Conservation (phyloP, 2,888 invertebrate species). For the Tetrapedia diversipes region DNA sequence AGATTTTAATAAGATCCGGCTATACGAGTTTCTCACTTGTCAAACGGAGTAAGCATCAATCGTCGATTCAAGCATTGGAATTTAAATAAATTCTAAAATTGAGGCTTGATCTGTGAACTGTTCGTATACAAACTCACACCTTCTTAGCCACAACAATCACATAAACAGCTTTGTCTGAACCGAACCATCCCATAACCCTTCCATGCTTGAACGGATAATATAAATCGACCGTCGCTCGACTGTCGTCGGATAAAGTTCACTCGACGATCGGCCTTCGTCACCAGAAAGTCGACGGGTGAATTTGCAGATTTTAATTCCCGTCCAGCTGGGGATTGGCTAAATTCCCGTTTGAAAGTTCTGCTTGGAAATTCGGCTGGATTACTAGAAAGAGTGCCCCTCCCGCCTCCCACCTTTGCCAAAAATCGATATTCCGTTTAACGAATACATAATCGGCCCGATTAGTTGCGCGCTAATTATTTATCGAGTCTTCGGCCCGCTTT, state of each 20-base stretch:
- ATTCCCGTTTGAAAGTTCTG: slow-evolving; percentile 25
- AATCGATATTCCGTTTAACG: slow-evolving; percentile 52
- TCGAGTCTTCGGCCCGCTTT: background rate
- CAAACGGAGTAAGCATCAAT: no score
- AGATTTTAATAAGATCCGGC: no score
- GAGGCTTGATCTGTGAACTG: no score
- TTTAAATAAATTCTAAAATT: no score
- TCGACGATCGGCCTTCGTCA: slow-evolving; percentile 30
- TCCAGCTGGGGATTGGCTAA: slow-evolving; percentile 2
- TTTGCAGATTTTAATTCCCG: slow-evolving; percentile 51
- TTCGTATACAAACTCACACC: no score
- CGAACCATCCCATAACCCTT: no score
- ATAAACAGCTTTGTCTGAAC: no score
- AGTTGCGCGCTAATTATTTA: slow-evolving; percentile 49
- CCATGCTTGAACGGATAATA: no score
- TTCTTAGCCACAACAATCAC: no score
- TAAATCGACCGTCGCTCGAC: no score
- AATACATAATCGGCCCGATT: slow-evolving; percentile 54
- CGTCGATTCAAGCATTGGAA: no score
- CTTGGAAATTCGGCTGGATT: slow-evolving; percentile 16
- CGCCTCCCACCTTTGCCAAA: background rate
- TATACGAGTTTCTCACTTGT: no score
- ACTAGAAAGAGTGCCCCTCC: slow-evolving; percentile 20
- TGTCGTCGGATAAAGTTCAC: slow-evolving; percentile 44
- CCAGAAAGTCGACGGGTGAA: slow-evolving; percentile 37